Conservation (phyloP, 2,797 vertebrate species). For the Sebastes trivittatus region DNA sequence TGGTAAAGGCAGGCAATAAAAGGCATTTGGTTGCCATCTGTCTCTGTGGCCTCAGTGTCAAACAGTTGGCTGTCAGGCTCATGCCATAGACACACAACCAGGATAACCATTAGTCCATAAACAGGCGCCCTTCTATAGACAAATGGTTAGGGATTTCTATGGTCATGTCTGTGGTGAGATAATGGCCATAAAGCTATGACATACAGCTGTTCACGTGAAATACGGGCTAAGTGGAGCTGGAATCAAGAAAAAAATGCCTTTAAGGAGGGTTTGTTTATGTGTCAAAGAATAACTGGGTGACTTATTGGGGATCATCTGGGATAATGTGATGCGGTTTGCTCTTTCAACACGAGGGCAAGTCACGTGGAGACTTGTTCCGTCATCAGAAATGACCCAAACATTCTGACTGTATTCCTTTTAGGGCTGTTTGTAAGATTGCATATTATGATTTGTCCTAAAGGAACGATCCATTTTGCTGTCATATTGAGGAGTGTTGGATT, state of each 20-base stretch:
- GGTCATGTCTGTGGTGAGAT: conserved; percentile 67
- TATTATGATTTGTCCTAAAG: not conserved
- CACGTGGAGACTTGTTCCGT: not conserved
- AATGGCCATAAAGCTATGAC: conserved; percentile 53
- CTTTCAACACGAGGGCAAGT: conserved; percentile 1
- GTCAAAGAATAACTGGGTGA: conserved; percentile 53
- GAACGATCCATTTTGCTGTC: not conserved
- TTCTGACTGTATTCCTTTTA: not conserved
- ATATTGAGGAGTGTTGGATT: not conserved
- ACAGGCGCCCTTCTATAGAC: conserved; percentile 71
- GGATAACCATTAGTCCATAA: conserved; percentile 79
- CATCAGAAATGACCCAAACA: not conserved
- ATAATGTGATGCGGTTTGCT: conserved; percentile 12
- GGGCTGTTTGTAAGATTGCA: not conserved
- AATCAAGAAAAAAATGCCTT: conserved; percentile 28
- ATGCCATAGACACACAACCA: conserved; percentile 70
- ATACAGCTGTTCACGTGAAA: conserved; percentile 52
- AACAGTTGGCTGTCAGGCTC: conserved; percentile 76
- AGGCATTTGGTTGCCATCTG: conserved; percentile 83
- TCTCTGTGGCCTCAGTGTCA: conserved; percentile 76
- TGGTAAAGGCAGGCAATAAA: conserved; percentile 78
- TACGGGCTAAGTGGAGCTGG: conserved; percentile 22
- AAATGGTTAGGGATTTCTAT: conserved; percentile 66
- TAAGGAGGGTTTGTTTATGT: conserved; percentile 43
- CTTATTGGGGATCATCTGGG: conserved; percentile 34